Evolutionary conservation across 2,113 vertebrate genomes (phyloP).

Genomic region (Thermophis baileyi): DNA sequence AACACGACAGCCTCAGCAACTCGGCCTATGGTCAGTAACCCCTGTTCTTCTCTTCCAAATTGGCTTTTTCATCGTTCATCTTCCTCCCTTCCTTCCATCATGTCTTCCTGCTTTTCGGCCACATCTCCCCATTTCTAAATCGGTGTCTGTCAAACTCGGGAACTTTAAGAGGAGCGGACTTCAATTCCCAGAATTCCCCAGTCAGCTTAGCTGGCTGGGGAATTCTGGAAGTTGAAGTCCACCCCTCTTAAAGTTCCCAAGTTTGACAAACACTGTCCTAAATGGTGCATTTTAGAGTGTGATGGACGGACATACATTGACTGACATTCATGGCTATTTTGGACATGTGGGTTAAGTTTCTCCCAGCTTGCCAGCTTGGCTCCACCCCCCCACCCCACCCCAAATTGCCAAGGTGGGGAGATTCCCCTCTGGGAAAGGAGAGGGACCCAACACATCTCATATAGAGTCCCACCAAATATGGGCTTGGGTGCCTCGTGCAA

Average conservation of each 20-base stretch:
- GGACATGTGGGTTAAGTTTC: neutral
- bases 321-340: neutral
- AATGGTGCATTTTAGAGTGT: neutral
- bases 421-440: neutral
- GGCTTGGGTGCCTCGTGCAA: neutral
- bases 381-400: neutral
- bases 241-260: neutral
- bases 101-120: neutral
- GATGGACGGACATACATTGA: neutral
- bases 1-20: conserved; percentile 49
- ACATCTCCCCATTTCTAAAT: neutral
- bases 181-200: neutral
- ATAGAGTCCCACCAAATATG: neutral
- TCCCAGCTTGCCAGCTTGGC: neutral
- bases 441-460: neutral
- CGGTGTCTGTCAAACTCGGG: neutral
- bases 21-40: conserved; percentile 59
- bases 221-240: neutral
- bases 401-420: neutral
- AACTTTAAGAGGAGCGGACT: neutral
- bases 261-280: neutral
- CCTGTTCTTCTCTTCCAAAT: neutral
- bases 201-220: neutral
- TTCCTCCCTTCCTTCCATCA: neutral
- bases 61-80: neutral